phyloP scores from a whole-genome alignment of 2,888 invertebrate species.

The Watsonalla cultraria region DNA sequence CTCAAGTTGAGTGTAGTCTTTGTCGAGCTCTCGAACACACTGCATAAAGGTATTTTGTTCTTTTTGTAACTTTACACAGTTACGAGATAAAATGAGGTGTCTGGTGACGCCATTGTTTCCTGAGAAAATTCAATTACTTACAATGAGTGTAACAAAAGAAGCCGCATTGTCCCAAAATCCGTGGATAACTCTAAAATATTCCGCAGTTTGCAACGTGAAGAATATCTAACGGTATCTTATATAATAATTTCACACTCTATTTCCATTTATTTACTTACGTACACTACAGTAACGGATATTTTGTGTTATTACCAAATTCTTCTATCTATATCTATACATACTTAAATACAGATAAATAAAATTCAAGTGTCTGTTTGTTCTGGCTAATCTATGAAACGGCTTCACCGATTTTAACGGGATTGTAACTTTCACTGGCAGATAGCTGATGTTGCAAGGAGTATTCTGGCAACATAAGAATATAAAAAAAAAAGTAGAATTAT shows the following conservation, averaged over 20 bases:
- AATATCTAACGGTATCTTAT: background rate
- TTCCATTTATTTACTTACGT: background rate
- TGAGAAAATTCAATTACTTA: constrained; percentile 27
- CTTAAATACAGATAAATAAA: no score
- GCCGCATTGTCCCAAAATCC: background rate
- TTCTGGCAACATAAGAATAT: no score
- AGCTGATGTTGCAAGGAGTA: no score
- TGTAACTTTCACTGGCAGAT: no score
- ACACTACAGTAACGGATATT: background rate
- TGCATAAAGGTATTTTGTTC: constrained; percentile 9
- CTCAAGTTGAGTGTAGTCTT: background rate
- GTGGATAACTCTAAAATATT: background rate
- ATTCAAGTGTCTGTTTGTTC: no score
- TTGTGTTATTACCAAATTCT: no score
- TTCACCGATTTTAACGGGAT: no score
- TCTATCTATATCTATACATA: no score
- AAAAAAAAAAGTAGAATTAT: no score
- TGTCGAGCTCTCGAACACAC: background rate
- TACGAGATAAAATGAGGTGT: constrained; percentile 15
- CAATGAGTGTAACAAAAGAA: background rate
- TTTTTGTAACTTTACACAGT: constrained; percentile 24
- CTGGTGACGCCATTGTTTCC: constrained; percentile 26
- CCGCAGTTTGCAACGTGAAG: background rate
- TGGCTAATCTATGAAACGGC: no score
- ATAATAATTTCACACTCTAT: background rate